phyloP scores from a whole-genome alignment of 2,888 invertebrate genomes.

The Augiades crinisus region DNA sequence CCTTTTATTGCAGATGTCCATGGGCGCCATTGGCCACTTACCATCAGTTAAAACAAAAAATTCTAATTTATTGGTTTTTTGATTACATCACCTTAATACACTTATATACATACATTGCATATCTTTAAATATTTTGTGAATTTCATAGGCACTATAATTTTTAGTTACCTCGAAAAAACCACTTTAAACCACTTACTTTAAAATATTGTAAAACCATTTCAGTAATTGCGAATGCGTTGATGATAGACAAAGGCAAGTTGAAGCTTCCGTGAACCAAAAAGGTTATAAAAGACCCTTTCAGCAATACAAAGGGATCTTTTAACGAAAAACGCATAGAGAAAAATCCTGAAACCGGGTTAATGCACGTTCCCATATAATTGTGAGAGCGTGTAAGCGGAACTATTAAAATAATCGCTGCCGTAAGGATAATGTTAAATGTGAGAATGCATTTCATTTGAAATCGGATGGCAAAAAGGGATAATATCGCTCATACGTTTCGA shows the following conservation, averaged over 20 bases:
- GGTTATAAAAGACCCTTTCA: neutral
- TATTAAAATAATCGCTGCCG: conserved; percentile 17
- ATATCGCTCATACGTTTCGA: conserved; percentile 14
- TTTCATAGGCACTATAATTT: no score
- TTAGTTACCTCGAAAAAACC: no score
- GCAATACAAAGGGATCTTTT: neutral
- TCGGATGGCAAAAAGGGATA: conserved; percentile 16
- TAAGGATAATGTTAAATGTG: conserved; percentile 24
- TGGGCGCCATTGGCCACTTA: no score
- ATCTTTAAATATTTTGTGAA: no score
- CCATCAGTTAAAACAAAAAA: no score
- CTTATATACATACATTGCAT: no score
- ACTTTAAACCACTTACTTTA: neutral
- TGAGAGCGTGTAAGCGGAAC: conserved; percentile 2
- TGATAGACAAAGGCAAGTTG: conserved; percentile 1
- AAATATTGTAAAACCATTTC: conserved; percentile 1
- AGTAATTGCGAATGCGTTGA: conserved; percentile 4
- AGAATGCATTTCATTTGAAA: conserved; percentile 21
- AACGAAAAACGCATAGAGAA: neutral
- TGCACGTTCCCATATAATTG: conserved; percentile 13
- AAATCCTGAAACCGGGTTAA: conserved; percentile 17
- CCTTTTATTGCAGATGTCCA: no score
- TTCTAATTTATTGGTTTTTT: no score
- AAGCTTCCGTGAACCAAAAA: neutral
- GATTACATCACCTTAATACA: no score